A percentile compares a stretch with the other conserved stretches of the same genome.
Evolutionary conservation across 2,797 vertebrate species (phyloP).

Genomic region (Trachops cirrhosus): DNA sequence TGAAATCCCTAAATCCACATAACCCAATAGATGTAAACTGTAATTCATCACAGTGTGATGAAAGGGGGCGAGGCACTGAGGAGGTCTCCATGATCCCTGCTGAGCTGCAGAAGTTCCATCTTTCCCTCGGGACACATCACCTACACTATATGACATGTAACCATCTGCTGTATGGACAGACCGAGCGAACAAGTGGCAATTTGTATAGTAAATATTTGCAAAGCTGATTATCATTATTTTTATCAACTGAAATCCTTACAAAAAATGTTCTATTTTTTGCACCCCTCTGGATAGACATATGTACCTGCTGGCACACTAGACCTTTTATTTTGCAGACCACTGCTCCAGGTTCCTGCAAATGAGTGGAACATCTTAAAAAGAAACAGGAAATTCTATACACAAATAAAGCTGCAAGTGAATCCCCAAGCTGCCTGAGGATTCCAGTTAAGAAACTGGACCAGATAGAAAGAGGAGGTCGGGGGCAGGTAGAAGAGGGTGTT

Average conservation of each 20-base stretch:
- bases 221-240: background rate
- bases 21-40: background rate
- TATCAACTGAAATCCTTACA: background rate
- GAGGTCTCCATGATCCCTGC: background rate
- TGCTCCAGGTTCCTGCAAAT: background rate
- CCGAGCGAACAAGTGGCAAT: background rate
- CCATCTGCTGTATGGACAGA: background rate
- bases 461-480: background rate
- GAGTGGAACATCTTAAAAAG: background rate
- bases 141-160: background rate
- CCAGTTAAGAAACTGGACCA: background rate
- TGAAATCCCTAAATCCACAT: background rate
- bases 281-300: background rate
- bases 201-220: slow-evolving; percentile 24
- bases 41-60: background rate
- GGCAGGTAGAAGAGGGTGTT: no score
- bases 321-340: background rate
- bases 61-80: background rate
- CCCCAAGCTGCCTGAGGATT: background rate
- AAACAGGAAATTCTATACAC: background rate
- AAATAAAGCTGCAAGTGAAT: background rate
- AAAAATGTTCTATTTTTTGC: background rate
- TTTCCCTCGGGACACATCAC: background rate
- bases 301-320: background rate
- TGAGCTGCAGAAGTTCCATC: background rate